These are phyloP conservation scores for Aphelinus certus DNA, from an alignment of 1,140 invertebrate genomes.

Conservation along the genomic window DNA sequence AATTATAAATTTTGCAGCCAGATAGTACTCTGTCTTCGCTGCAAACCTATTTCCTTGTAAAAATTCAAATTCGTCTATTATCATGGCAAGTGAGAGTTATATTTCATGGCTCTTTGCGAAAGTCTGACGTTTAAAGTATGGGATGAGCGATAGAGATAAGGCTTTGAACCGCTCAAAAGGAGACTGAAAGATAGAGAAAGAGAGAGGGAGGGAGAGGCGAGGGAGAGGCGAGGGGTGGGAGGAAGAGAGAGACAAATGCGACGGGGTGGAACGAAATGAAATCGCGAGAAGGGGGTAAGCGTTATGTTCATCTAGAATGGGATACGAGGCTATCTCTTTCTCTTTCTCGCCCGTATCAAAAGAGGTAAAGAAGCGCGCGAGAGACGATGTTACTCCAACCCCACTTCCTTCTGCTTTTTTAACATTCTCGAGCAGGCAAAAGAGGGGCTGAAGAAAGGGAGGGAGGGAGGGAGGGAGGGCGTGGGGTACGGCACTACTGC, in stretches of 20 bases:
- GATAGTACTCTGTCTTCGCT: too few relatives aligned
- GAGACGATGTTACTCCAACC: background rate
- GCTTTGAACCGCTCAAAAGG: constrained; percentile 17
- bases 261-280: constrained; percentile 46
- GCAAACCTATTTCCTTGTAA: background rate
- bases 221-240: constrained; percentile 7
- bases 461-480: constrained; percentile 23
- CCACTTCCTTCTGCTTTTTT: background rate
- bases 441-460: constrained; percentile 20
- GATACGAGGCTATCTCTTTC: constrained; percentile 11
- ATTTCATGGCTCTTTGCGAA: constrained; percentile 18
- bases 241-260: constrained; percentile 25
- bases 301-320: constrained; percentile 41
- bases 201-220: background rate
- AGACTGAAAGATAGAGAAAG: background rate
- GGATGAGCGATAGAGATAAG: constrained; percentile 37
- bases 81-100: constrained; percentile 37
- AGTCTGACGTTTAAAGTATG: constrained; percentile 30
- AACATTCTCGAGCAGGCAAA: background rate
- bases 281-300: constrained; percentile 44
- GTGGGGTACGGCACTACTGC: background rate
- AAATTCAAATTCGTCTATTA: constrained; percentile 37
- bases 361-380: background rate
- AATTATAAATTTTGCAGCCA: too few relatives aligned
- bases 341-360: background rate